Evolutionary conservation across 2,797 vertebrate genomes (phyloP), one percentile per base, ranked within the genome.

Genomic region (Sebastes jordani): DNA sequence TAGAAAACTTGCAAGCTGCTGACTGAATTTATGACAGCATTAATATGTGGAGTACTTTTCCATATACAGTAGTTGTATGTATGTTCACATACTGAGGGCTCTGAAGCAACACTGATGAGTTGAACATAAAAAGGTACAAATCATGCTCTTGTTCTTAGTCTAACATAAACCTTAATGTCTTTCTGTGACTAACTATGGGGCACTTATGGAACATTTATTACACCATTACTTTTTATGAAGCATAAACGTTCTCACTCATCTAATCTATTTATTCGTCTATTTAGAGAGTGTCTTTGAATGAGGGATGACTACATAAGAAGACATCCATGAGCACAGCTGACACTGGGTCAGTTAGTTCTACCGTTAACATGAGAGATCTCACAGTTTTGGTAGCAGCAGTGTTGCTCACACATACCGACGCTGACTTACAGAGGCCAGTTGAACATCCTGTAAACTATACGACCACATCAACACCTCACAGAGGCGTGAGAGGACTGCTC

Each of bases 391-490:
- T 23, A 70, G 66, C 74, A 58, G 66, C 65, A 66, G 29, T 36
- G 59, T 27, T 58, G 67, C 58, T 64, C 46, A 58, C 54, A 27
- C 55, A 74, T 11, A 56, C 52, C 7, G 61, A 68, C 62, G 23
- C 38, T 55, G 77, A 63, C 67, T 54, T 58, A 56, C 3, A 22
- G 29, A 34, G 22, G 30, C 54, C 5, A 38, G 59, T 64, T 22
- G 11, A 63, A 42, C 68, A 76, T 76, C 46, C 66, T 63, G 67
- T 73, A 74, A 83, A 76, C 34, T 76, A 29, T 6, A 61, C 8
- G 3, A 79, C 75, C 25, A 68, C 58, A 76, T 62, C 68, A 76
- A 55, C 76, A 72, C 84, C 74, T 65, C 32, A 20, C 11, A 29
- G 23, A 68, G 23, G 38, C 64, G 52, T 25, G 58, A 23, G 34